A percentile compares a stretch with the other conserved stretches of the same genome.
phyloP scores from a whole-genome alignment of 2,888 invertebrate species.

The Drosophila demipolita region DNA sequence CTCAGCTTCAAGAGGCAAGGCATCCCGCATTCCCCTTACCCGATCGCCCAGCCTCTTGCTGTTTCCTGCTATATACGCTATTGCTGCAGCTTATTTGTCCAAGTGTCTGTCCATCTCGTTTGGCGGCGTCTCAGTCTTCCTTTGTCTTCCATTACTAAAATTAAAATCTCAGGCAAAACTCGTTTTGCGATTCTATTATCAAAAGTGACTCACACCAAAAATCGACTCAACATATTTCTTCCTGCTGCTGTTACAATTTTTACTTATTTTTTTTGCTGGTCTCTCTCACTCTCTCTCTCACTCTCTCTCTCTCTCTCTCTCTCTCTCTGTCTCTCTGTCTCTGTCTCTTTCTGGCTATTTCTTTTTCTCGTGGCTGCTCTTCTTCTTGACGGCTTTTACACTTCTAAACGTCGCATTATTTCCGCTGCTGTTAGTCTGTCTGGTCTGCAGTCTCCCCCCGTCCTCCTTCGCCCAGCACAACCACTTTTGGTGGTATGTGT shows the following conservation, averaged over 20 bases:
- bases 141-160: constrained; percentile 81
- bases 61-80: constrained; percentile 25
- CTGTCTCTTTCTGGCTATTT: not conserved
- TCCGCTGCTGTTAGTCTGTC: constrained; percentile 75
- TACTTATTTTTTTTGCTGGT: not conserved
- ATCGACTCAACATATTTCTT: constrained; percentile 14
- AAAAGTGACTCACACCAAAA: constrained; percentile 72
- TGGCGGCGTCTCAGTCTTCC: constrained; percentile 38
- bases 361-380: constrained; percentile 11
- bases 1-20: constrained; percentile 61
- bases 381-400: constrained; percentile 75
- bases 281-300: not conserved
- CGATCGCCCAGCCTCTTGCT: not conserved
- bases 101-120: constrained; percentile 5
- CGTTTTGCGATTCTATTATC: constrained; percentile 78
- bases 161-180: constrained; percentile 77
- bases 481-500: constrained; percentile 6
- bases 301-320: not conserved
- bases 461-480: not conserved
- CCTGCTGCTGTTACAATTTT: constrained; percentile 21
- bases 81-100: constrained; percentile 37
- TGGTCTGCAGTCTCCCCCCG: constrained; percentile 23
- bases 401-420: constrained; percentile 79
- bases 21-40: not conserved
- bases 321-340: not conserved